A percentile compares a stretch with the other conserved stretches of the same genome.
These are phyloP conservation scores for Alsophila aescularia DNA, from an alignment of 2,888 invertebrate genomes.

Conservation along the genomic window DNA sequence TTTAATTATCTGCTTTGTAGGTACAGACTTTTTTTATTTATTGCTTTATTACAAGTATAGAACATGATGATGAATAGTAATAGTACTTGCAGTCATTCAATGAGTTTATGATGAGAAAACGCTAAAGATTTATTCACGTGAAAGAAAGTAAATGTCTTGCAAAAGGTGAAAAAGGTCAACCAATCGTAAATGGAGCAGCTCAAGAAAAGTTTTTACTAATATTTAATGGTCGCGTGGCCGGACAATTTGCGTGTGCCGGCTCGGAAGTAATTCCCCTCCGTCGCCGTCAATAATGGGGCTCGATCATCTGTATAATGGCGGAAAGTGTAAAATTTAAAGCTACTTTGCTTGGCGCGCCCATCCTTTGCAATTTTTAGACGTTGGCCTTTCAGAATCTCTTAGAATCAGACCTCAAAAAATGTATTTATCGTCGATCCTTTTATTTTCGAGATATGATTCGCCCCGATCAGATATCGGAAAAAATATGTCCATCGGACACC, in stretches of 20 bases:
- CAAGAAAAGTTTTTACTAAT: conserved; percentile 32
- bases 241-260: conserved; percentile 57
- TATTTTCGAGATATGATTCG: conserved; percentile 7
- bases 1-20: too few relatives aligned
- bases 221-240: conserved; percentile 37
- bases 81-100: conserved; percentile 19
- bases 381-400: conserved; percentile 26
- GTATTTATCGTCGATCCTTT: conserved; percentile 14
- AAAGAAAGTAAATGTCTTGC: neutral
- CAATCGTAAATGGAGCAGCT: conserved; percentile 25
- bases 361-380: conserved; percentile 35
- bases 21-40: too few relatives aligned
- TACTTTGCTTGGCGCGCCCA: conserved; percentile 36
- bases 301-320: conserved; percentile 53
- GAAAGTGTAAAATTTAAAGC: conserved; percentile 56
- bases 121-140: conserved; percentile 6
- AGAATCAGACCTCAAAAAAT: conserved; percentile 21
- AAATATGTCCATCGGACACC: conserved; percentile 8
- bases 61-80: conserved; percentile 6
- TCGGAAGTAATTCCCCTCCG: conserved; percentile 65
- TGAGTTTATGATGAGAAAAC: conserved; percentile 17
- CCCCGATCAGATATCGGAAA: conserved; percentile 3
- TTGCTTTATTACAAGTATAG: too few relatives aligned
- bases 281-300: conserved; percentile 57
- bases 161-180: conserved; percentile 22